phyloP scores from a whole-genome alignment of 2,888 invertebrate genomes.

The Nemotelus nigrinus region DNA sequence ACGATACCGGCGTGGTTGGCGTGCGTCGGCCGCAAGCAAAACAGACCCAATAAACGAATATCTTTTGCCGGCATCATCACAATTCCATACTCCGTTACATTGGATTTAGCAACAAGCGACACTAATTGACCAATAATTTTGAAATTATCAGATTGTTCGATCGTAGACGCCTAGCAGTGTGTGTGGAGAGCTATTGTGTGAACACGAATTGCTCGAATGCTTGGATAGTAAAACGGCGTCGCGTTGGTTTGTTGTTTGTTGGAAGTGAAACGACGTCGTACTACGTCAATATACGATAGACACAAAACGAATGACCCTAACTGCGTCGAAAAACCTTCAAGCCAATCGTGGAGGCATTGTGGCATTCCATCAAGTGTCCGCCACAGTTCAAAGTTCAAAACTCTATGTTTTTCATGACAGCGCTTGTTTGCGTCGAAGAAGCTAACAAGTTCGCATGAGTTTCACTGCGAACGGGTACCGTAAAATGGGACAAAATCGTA shows the following conservation, averaged over 20 bases:
- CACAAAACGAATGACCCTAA: not conserved
- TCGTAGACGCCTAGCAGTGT: not conserved
- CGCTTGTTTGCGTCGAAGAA: too few relatives aligned
- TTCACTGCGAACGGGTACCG: too few relatives aligned
- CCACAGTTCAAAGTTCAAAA: constrained; percentile 21
- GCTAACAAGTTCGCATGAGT: too few relatives aligned
- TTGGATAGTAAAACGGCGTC: not conserved
- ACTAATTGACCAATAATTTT: constrained; percentile 37
- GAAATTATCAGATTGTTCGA: constrained; percentile 23
- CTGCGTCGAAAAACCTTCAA: constrained; percentile 4
- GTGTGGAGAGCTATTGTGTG: too few relatives aligned
- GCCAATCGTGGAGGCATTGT: not conserved
- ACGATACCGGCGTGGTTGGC: too few relatives aligned
- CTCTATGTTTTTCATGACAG: not conserved
- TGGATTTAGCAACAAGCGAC: constrained; percentile 16
- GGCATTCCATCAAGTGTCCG: constrained; percentile 26
- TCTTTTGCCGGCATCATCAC: too few relatives aligned
- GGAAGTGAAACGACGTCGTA: not conserved
- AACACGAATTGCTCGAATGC: too few relatives aligned
- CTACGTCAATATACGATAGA: not conserved
- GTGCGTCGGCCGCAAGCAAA: too few relatives aligned
- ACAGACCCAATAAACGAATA: too few relatives aligned
- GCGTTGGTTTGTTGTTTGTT: not conserved
- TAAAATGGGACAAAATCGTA: too few relatives aligned
- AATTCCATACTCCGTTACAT: too few relatives aligned